Evolutionary conservation across 1,140 invertebrate genomes (phyloP).

Genomic region (Agraylea sexmaculata): DNA sequence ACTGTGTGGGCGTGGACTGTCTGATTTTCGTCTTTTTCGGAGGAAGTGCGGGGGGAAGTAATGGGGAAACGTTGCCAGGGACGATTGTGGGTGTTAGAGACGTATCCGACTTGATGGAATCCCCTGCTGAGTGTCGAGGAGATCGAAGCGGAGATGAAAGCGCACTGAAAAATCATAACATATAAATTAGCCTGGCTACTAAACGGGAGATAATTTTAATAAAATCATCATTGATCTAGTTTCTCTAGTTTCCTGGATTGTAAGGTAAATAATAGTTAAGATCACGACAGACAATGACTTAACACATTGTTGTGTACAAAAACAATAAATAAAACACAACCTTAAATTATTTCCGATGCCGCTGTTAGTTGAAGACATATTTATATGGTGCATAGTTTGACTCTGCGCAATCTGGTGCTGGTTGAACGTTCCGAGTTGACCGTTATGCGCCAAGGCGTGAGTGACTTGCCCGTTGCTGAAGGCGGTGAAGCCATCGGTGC

Average conservation of each 20-base stretch:
- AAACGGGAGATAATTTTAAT: too few species aligned
- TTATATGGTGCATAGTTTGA: too few species aligned
- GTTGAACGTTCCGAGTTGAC: constrained; percentile 5
- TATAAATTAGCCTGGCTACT: too few species aligned
- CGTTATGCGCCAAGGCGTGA: constrained; percentile 9
- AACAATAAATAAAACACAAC: too few species aligned
- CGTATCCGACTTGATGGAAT: constrained; percentile 16
- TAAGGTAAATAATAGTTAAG: too few species aligned
- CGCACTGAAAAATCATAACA: constrained; percentile 10
- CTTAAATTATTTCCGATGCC: too few species aligned
- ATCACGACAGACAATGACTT: too few species aligned
- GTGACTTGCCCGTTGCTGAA: neutral
- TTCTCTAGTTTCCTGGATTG: too few species aligned
- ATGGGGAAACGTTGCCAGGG: constrained; percentile 21
- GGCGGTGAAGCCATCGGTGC: constrained; percentile 3
- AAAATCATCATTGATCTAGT: too few species aligned
- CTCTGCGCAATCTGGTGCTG: neutral
- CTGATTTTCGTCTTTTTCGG: constrained; percentile 54
- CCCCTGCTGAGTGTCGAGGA: constrained; percentile 13
- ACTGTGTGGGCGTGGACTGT: constrained; percentile 27
- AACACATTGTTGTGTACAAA: too few species aligned
- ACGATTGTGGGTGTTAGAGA: constrained; percentile 10
- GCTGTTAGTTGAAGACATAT: too few species aligned
- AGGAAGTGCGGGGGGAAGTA: constrained; percentile 61
- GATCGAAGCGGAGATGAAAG: constrained; percentile 19